Percentiles rank a stretch among this genome's conserved stretches.
phyloP scores from a whole-genome alignment of 2,888 invertebrate species.

The Cantharis rustica region DNA sequence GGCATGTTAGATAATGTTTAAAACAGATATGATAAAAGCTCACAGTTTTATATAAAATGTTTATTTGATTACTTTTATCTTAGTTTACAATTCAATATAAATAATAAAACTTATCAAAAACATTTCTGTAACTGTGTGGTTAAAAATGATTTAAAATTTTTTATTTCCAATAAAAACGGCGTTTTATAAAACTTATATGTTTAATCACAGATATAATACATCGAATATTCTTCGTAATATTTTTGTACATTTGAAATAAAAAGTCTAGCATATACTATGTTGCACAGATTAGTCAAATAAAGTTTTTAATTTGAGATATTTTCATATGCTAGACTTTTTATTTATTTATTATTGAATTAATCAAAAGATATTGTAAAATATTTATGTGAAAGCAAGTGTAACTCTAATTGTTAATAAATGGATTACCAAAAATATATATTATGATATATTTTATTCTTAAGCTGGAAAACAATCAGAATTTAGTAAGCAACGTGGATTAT shows the following conservation, averaged over 20 bases:
- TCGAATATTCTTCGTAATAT: constrained; percentile 29
- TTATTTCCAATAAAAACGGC: background rate
- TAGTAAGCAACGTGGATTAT: background rate
- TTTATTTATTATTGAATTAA: constrained; percentile 15
- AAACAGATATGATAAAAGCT: background rate
- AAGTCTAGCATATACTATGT: constrained; percentile 4
- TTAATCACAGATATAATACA: constrained; percentile 14
- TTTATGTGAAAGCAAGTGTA: constrained; percentile 26
- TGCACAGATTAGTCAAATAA: background rate
- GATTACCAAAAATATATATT: constrained; percentile 34
- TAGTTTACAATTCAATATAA: background rate
- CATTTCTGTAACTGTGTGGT: background rate
- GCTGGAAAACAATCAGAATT: background rate
- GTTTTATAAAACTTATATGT: background rate
- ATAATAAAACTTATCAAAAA: background rate
- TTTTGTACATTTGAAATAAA: constrained; percentile 19
- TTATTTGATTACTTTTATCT: background rate
- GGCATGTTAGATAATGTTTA: background rate
- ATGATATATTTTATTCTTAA: background rate
- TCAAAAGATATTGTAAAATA: constrained; percentile 22
- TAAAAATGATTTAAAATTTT: background rate
- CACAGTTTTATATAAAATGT: background rate
- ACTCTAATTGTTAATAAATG: constrained; percentile 42
- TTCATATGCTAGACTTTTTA: background rate
- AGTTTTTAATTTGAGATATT: background rate